phyloP scores from a whole-genome alignment of 53 echinoderm and acorn worm species.

The Mesocentrotus franciscanus region DNA sequence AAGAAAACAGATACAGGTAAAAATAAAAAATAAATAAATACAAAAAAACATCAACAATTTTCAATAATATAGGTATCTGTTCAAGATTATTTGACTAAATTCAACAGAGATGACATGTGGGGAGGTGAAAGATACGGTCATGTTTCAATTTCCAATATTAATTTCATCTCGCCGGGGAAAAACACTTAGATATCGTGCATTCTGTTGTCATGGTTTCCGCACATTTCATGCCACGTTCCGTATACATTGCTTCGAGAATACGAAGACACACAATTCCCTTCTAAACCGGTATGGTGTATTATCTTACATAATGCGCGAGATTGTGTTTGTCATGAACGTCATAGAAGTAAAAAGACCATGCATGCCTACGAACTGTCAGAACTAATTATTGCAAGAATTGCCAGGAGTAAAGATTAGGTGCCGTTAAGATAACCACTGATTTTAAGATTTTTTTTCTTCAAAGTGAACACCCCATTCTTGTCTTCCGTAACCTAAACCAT shows the following conservation, averaged over 20 bases:
- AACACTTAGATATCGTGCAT: not conserved
- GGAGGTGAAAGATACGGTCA: not conserved
- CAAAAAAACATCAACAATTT: no score
- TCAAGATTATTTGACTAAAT: not conserved
- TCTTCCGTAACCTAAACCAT: no score
- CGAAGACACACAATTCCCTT: not conserved
- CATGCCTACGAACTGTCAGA: not conserved
- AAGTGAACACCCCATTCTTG: no score
- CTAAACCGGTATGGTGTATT: not conserved
- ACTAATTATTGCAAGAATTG: not conserved
- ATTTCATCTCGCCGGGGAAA: not conserved
- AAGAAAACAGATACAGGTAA: no score
- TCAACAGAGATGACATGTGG: not conserved
- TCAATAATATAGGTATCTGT: no score
- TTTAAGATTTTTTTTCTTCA: not conserved
- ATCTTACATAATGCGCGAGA: not conserved
- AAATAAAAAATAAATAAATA: no score
- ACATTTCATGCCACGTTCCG: conserved; percentile 22
- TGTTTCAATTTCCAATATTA: not conserved
- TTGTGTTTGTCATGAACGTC: not conserved
- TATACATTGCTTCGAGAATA: not conserved
- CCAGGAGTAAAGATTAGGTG: not conserved
- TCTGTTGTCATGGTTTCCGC: conserved; percentile 22
- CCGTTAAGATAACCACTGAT: not conserved
- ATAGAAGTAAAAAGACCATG: not conserved